Evolutionary conservation across 2,113 vertebrate genomes (phyloP).

Genomic region (Taurulus bubalis): DNA sequence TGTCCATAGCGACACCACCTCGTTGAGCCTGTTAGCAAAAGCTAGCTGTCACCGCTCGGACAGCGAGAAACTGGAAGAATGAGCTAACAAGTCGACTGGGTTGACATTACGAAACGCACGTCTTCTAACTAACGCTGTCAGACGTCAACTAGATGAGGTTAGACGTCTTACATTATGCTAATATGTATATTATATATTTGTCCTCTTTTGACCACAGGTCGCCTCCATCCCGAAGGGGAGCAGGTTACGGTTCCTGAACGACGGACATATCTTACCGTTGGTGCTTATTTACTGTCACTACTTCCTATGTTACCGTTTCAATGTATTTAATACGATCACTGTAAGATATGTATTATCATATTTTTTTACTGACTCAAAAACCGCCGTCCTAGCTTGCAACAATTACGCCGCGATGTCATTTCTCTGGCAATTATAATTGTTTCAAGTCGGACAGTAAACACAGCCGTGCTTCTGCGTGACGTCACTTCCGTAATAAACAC

Average conservation of each 20-base stretch:
- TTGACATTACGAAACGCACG: constrained; percentile 9
- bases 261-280: background rate
- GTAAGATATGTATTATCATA: too few species aligned
- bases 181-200: background rate
- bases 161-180: background rate
- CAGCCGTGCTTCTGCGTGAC: constrained; percentile 18
- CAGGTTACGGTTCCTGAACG: background rate
- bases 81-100: background rate
- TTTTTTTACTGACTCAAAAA: background rate
- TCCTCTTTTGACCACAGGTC: constrained; percentile 8
- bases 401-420: background rate
- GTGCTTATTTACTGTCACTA: background rate
- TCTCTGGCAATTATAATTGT: background rate
- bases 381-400: background rate
- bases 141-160: background rate
- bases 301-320: background rate
- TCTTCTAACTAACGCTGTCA: background rate
- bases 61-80: background rate
- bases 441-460: constrained; percentile 73
- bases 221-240: constrained; percentile 5
- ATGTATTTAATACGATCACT: background rate
- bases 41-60: constrained; percentile 34
- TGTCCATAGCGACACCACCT: constrained; percentile 85
- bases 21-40: constrained; percentile 51
- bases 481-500: constrained; percentile 76